Evolutionary conservation across 1,140 invertebrate genomes (phyloP), one percentile per base, ranked within the genome.

Genomic region (Drosophila truncata): DNA sequence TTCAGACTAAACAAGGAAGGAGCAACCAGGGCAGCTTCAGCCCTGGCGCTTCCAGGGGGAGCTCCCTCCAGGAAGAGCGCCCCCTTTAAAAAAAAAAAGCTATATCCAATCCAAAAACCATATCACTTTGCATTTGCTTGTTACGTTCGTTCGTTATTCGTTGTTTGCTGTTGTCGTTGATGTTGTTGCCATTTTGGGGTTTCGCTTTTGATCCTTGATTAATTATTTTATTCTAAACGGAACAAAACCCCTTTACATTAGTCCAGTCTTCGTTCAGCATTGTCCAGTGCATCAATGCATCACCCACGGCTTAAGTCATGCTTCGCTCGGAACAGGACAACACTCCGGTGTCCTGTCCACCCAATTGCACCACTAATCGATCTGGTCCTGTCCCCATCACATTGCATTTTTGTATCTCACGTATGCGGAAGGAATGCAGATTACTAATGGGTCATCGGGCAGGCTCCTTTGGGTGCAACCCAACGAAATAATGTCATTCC

Each of bases 121-220:
- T 86, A 86, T 86, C 83, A 86, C 76, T 70, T 78, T 91, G 85
- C 84, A 91, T 90, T 86, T 88, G 83, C 84, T 83, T 77, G 85
- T 85, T 80, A 78, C 57, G 69, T 87, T 88, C 76, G 69, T 75
- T 79, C 70, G 66, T 84, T 50, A 64, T 82, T 85, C 58, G 67
- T 73, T 73, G 71, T 84, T 84, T 81, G 82, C 63, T 86, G 80
- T 86, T 77, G 84, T 79, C 33, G 80, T 85, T 62, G 69, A 47
- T 85, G 78, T 78, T 82, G 61, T 63, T 75, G 52, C 57, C 60
- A 72, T 77, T 77, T 55, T 37, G 33, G 71, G 42, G 60, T 50
- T 75, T 46, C 47, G 58, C 72, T 55, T 73, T 55, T 72, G 44
- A 47, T n/a, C n/a, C 25, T 29, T 50, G 25, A 49, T 55, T 46